Conservation (phyloP, 2,888 invertebrate species). For the Nematopogon swammerdamellus region DNA sequence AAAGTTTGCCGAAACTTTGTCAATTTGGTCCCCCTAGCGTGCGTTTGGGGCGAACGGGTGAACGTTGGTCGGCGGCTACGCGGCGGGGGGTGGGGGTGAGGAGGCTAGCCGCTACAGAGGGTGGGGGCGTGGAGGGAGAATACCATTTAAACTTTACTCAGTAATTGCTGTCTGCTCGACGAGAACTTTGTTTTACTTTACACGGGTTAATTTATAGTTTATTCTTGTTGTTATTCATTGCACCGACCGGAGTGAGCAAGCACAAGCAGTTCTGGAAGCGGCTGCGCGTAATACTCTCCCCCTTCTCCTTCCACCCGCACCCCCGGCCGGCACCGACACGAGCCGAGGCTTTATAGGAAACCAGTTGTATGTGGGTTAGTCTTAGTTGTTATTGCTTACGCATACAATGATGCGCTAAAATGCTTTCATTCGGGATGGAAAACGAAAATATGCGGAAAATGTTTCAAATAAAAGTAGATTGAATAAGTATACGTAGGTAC, state of each 20-base stretch:
- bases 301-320: too few species aligned
- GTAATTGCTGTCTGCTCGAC: conserved; percentile 50
- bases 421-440: too few species aligned
- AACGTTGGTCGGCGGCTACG: background rate
- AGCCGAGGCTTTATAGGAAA: too few species aligned
- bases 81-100: background rate
- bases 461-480: too few species aligned
- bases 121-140: conserved; percentile 30
- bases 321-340: too few species aligned
- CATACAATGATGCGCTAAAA: too few species aligned
- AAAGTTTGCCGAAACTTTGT: conserved; percentile 32
- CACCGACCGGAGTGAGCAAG: background rate
- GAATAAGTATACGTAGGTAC: too few species aligned
- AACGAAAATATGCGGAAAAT: too few species aligned
- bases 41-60: conserved; percentile 6
- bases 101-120: conserved; percentile 30
- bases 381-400: too few species aligned
- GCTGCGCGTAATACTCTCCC: too few species aligned
- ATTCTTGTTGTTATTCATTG: conserved; percentile 34
- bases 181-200: conserved; percentile 54
- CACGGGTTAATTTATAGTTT: conserved; percentile 47
- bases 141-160: conserved; percentile 45
- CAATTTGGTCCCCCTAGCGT: conserved; percentile 23
- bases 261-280: too few species aligned
- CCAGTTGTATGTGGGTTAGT: too few species aligned